Conservation (phyloP, 2,113 vertebrate genomes). For the Onychostruthus taczanowskii region DNA sequence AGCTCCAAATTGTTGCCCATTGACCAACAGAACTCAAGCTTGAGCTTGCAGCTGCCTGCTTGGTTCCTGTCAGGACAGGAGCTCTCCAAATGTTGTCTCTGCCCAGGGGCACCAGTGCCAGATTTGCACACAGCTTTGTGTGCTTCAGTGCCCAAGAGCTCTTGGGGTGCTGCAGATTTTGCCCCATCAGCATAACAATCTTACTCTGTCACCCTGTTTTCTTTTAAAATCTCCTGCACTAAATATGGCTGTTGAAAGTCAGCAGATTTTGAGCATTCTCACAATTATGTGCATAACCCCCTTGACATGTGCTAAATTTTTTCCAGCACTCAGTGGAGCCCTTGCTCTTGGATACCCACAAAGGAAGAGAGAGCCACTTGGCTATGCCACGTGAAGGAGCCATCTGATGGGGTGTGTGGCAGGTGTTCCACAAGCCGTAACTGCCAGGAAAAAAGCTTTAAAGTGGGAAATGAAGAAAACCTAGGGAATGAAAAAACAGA, state of each 20-base stretch:
- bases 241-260: not conserved
- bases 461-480: not conserved
- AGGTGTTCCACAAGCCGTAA: not conserved
- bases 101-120: not conserved
- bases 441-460: not conserved
- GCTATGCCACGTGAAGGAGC: not conserved
- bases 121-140: not conserved
- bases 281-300: not conserved
- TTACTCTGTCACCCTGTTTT: not conserved
- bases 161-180: not conserved
- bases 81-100: not conserved
- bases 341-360: not conserved
- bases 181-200: not conserved
- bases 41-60: not conserved
- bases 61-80: not conserved
- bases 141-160: not conserved
- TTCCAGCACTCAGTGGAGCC: not conserved
- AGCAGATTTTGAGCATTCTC: not conserved
- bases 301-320: not conserved
- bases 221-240: not conserved
- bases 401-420: not conserved
- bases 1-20: not conserved
- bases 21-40: constrained; percentile 23
- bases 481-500: not conserved
- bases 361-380: not conserved